These are phyloP conservation scores for Chydorus sphaericus DNA, from an alignment of 2,888 invertebrate genomes.

Conservation along the genomic window DNA sequence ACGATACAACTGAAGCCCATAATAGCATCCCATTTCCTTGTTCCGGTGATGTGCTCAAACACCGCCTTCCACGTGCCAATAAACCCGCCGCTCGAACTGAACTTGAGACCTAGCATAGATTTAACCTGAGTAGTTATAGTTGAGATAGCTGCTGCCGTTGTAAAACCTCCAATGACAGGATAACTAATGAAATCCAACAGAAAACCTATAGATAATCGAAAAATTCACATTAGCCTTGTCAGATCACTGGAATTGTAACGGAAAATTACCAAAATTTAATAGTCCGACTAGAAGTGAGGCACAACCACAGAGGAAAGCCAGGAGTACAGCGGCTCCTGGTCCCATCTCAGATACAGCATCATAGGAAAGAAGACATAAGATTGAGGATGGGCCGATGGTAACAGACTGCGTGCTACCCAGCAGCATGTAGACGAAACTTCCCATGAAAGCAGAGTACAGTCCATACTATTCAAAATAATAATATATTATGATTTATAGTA, in stretches of 20 bases:
- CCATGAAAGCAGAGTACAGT: constrained; percentile 82
- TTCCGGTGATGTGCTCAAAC: constrained; percentile 46
- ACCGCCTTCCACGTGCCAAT: constrained; percentile 52
- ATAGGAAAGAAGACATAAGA: constrained; percentile 72
- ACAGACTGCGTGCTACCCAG: constrained; percentile 86
- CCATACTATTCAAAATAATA: too few species aligned
- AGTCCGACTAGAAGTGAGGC: constrained; percentile 69
- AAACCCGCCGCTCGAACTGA: constrained; percentile 51
- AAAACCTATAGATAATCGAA: constrained; percentile 44
- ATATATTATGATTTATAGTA: too few species aligned
- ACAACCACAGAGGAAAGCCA: constrained; percentile 68
- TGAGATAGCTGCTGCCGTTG: constrained; percentile 68
- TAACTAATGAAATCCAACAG: constrained; percentile 70
- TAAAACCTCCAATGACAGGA: constrained; percentile 72
- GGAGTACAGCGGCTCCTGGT: constrained; percentile 48
- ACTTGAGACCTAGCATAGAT: constrained; percentile 50
- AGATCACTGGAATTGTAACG: too few species aligned
- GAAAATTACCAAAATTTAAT: constrained; percentile 61
- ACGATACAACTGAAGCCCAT: constrained; percentile 59
- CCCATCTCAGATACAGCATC: constrained; percentile 48
- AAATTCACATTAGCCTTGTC: too few species aligned
- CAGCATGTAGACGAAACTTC: constrained; percentile 76
- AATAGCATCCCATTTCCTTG: constrained; percentile 49
- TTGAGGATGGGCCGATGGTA: constrained; percentile 85
- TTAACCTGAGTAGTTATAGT: constrained; percentile 68